Base-by-base conservation (phyloP, 2,888 invertebrate genomes). In the Acrocera orbiculus region DNA sequence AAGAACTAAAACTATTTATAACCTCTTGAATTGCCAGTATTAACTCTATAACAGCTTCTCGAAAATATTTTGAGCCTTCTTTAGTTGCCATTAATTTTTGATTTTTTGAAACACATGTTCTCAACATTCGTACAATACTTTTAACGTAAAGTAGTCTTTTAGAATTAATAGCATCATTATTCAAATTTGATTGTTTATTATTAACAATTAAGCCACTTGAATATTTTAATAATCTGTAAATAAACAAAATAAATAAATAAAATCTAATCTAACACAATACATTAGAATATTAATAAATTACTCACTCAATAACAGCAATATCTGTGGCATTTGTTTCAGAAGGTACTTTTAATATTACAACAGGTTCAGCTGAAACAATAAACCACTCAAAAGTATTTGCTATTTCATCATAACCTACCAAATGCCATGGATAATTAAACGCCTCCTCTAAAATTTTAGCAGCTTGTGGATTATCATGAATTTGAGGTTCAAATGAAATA, bases 351-450 rank as follows among this genome's bases (percentile, higher is more conserved):
- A 80, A 59, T 20, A 79, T 65, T 37, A 77, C 75, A 32, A 66
- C 61, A 0, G 78, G 71, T 55, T 81, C 77, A 46, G 73, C 73
- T 39, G 73, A 73, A 64, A 73, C 71, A 7, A 79, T 67, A 44
- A 76, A 74, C 79, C 80, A 80, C 51, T 76, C 75, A 44, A 76
- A 64, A 22, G 77, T 65, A 35, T 70, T 66, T 47, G 77, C 73
- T 45, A 73, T 70, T 20, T 67, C 63, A 15, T 55, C 50, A 10
- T 70, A 65, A 38, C 75, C 75, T 4, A 78, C 58, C 24, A 69
- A 51, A 39, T 69, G 61, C 79, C 79, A 79, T 2, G 72, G 65
- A 52, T 72, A 75, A 36, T 61, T 60, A 37, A 71, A 67, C 3
- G 73, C 67, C 41, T 74, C 70, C 24, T 65, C 61, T 16, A 77